Evolutionary conservation across 2,113 vertebrate genomes (phyloP).

Genomic region (Crotalus horridus): DNA sequence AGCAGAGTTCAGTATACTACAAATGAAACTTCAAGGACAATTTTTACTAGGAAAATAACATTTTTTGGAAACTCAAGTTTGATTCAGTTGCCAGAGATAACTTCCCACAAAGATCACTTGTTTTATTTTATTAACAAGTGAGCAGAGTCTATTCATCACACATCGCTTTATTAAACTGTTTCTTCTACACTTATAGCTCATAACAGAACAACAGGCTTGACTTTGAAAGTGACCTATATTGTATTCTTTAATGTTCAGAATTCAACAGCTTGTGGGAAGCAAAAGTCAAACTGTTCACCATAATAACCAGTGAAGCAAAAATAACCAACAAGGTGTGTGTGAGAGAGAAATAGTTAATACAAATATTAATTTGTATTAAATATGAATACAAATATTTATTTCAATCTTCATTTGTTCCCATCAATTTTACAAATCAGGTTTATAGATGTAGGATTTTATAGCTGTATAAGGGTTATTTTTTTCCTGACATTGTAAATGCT

Average conservation of each 20-base stretch:
- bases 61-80: background rate
- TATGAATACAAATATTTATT: background rate
- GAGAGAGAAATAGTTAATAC: no score
- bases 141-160: background rate
- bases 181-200: background rate
- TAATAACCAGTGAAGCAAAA: background rate
- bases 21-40: background rate
- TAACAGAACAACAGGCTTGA: background rate
- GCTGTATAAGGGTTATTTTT: background rate
- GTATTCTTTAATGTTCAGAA: background rate
- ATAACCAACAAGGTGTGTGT: background rate
- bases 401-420: background rate
- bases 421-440: background rate
- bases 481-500: background rate
- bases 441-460: background rate
- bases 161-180: background rate
- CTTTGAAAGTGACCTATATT: background rate
- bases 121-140: background rate
- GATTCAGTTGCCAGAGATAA: background rate
- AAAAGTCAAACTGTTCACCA: background rate
- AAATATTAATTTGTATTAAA: no score
- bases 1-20: background rate
- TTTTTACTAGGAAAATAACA: background rate
- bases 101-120: background rate
- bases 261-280: background rate